Evolutionary conservation across 1,140 invertebrate genomes (phyloP), one percentile per base, ranked within the genome.

Genomic region (Drosophila nigrodunni): DNA sequence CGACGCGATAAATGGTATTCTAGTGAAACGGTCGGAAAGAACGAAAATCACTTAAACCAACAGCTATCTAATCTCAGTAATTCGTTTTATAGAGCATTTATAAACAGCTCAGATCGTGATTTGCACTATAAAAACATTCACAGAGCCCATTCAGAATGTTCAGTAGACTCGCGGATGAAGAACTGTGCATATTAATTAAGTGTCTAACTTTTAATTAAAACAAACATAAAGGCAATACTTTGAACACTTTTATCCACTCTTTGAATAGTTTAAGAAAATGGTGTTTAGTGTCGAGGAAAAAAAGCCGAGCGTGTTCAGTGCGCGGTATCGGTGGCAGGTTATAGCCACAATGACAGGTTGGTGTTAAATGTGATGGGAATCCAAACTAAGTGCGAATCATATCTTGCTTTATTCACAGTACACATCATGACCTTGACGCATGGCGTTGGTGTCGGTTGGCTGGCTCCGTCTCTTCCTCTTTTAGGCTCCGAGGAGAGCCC

Each of bases 401-500:
- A 41, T 13, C 52, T 55, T 41, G 9, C 15, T 9, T 37, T 55
- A 10, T n/a, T 39, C 25, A 7, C 34, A 90, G 87, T 88, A 49
- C 80, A 90, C 49, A 78, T 90, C 1, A 83, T 90, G 77, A 91
- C 88, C 3, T 39, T 90, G 7, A 73, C 77, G 7, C 88, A 90
- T 52, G 87, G 87, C 30, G 60, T 87, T n/a, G 69, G 43, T 0
- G 76, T 87, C 18, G 87, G 88, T 21, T 90, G 87, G 87, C 10
- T 80, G 25, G 86, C 87, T 1, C 87, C 87, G 0, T 66, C 88
- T 1, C 58, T 90, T 4, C 67, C 73, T 7, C 50, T 79, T 1
- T 59, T 91, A 1, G 69, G 67, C 18, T 85, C 88, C 11, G 80
- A 62, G 0, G 7, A 79, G 2, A 79, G 69, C 34, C 88, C 88